These are phyloP conservation scores for Idaea dimidiata DNA, from an alignment of 2,888 invertebrate genomes.

Conservation along the genomic window DNA sequence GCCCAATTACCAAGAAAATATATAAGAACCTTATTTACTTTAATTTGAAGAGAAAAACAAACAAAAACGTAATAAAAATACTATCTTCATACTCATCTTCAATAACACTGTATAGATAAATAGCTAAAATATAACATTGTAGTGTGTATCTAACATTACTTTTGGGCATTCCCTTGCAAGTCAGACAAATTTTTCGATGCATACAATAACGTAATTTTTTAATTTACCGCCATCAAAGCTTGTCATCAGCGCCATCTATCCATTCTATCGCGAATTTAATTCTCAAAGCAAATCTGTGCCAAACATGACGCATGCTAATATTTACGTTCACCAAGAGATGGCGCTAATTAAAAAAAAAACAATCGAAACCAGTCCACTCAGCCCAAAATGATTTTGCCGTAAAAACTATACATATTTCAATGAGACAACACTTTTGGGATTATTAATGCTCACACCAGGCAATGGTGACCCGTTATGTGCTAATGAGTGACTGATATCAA, in stretches of 20 bases:
- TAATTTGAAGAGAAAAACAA: too few relatives aligned
- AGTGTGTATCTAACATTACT: neutral
- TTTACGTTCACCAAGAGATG: conserved; percentile 54
- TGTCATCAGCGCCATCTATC: conserved; percentile 61
- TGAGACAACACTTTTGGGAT: conserved; percentile 42
- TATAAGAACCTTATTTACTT: too few relatives aligned
- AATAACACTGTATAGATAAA: too few relatives aligned
- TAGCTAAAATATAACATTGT: too few relatives aligned
- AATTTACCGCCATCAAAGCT: conserved; percentile 5
- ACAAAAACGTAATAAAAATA: too few relatives aligned
- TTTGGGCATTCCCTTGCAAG: neutral
- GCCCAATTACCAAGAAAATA: too few relatives aligned
- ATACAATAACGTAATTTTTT: neutral
- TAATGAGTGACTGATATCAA: conserved; percentile 69
- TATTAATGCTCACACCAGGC: conserved; percentile 48
- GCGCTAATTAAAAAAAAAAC: conserved; percentile 55
- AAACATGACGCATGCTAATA: conserved; percentile 24
- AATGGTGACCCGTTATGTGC: conserved; percentile 60
- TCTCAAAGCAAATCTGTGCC: conserved; percentile 12
- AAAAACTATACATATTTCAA: conserved; percentile 56
- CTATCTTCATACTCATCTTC: too few relatives aligned
- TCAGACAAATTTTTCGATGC: neutral
- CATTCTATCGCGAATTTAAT: conserved; percentile 22
- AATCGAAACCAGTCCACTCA: conserved; percentile 65
- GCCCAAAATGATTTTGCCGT: conserved; percentile 22